A percentile compares a stretch with the other conserved stretches of the same genome.
Conservation (phyloP, 1,140 invertebrate genomes). For the Camponotus vicinus region DNA sequence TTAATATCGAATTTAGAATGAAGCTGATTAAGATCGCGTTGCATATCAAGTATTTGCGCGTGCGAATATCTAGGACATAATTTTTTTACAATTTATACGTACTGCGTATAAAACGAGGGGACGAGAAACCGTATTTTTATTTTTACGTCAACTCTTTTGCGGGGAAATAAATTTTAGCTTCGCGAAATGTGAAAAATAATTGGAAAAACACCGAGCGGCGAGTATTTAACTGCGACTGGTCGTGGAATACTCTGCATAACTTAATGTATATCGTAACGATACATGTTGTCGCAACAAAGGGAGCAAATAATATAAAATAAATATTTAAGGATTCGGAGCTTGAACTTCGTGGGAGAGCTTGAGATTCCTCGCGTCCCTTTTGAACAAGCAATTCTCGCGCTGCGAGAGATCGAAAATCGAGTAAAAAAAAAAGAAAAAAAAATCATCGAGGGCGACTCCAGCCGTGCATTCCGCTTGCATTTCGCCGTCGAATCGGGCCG, state of each 20-base stretch:
- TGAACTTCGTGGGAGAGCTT: neutral
- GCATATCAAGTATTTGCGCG: no score
- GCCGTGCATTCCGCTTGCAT: constrained; percentile 56
- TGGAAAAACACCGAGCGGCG: no score
- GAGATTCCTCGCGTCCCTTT: neutral
- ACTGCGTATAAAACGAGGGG: no score
- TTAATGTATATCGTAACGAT: neutral
- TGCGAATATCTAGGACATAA: no score
- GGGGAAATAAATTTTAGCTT: no score
- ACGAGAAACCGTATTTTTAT: no score
- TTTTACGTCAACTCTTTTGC: no score
- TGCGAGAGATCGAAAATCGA: constrained; percentile 7
- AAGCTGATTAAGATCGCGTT: no score
- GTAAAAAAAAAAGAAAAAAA: neutral
- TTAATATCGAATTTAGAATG: no score
- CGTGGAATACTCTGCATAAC: neutral
- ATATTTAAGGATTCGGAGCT: neutral
- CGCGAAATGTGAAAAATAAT: no score
- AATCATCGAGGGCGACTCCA: neutral
- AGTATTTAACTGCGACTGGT: neutral
- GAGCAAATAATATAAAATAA: neutral
- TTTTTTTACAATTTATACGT: no score
- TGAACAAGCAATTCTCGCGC: neutral
- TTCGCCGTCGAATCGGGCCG: constrained; percentile 45
- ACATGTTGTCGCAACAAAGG: neutral